Evolutionary conservation across 2,888 invertebrate species (phyloP), one percentile per base, ranked within the genome.

Genomic region (Clunio marinus): DNA sequence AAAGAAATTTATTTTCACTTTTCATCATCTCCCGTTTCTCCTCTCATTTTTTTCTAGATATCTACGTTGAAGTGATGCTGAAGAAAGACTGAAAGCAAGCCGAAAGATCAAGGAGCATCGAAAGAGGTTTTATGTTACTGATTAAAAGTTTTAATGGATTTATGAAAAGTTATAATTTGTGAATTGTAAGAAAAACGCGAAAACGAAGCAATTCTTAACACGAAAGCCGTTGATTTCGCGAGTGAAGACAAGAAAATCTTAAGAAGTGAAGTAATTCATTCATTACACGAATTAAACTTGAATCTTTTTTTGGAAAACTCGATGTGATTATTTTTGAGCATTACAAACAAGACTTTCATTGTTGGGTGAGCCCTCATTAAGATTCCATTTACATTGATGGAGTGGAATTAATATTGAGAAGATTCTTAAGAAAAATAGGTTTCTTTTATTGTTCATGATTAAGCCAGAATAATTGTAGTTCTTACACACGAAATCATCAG

Each of bases 231-330:
- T 22, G 51, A 51, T 51, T 51, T 51, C 41, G 41, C 41, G 41
- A 41, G 41, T 7, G 41, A 51, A 51, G 51, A 51, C 22, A 51
- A 51, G 20, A n/a, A 51, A 25, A 57, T 15, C 57, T n/a, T 22
- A 13, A 17, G 4, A 24, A 57, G 10, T 32, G n/a, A 57, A 57
- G 57, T 27, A 25, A n/a, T n/a, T 27, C 24, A 57, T 57, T 57
- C 57, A 57, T 57, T 57, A 57, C 57, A 15, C 57, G 25, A 57
- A 57, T 57, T 15, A 27, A 24, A 57, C 27, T n/a, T n/a, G 27
- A 57, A 22, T 51, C 15, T 41, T 15, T 10, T 41, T 51, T 20
- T 25, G 20, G 10, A 22, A 27, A 57, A 2, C 10, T 7, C 25
- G 27, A 57, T 17, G 57, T 57, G 57, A 57, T 57, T 57, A 27